Percentiles rank a stretch among this genome's conserved stretches.
These are phyloP conservation scores for Papilio machaon DNA, from an alignment of 1,140 invertebrate species.

Conservation along the genomic window DNA sequence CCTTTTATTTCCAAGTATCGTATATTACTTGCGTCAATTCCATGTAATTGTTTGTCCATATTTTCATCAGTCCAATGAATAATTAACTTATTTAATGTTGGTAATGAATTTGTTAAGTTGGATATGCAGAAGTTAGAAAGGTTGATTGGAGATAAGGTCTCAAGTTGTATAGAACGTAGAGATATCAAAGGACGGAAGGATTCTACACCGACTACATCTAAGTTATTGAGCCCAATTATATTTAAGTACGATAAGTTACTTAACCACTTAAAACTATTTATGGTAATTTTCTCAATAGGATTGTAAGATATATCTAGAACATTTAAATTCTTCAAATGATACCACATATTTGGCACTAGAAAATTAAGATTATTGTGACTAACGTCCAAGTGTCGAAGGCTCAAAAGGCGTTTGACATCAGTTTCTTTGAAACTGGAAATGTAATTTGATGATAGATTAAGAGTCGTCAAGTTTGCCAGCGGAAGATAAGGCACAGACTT, in stretches of 20 bases:
- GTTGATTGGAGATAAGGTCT: constrained; percentile 84
- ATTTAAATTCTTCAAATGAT: constrained; percentile 83
- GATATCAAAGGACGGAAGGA: constrained; percentile 84
- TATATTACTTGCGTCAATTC: constrained; percentile 88
- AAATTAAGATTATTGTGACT: constrained; percentile 86
- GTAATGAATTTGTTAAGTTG: constrained; percentile 72
- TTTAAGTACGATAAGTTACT: constrained; percentile 82
- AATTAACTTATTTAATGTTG: constrained; percentile 84
- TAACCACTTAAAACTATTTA: constrained; percentile 82
- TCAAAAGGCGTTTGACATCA: constrained; percentile 84
- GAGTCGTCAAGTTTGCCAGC: constrained; percentile 86
- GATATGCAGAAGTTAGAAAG: constrained; percentile 81
- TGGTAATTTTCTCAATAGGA: constrained; percentile 83
- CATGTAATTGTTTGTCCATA: constrained; percentile 86
- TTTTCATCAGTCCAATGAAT: constrained; percentile 88
- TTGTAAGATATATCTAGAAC: constrained; percentile 85
- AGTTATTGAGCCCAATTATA: constrained; percentile 82
- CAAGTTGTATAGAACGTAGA: constrained; percentile 74
- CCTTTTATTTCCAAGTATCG: constrained; percentile 91
- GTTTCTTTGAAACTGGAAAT: constrained; percentile 84
- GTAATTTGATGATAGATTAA: constrained; percentile 90
- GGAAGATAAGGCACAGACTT: constrained; percentile 88
- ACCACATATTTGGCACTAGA: constrained; percentile 85
- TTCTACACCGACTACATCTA: constrained; percentile 86
- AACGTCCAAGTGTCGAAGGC: constrained; percentile 85